A percentile compares a stretch with the other conserved stretches of the same genome.
These are phyloP conservation scores for Takifugu ocellatus DNA, from an alignment of 2,797 vertebrate species.

Conservation along the genomic window DNA sequence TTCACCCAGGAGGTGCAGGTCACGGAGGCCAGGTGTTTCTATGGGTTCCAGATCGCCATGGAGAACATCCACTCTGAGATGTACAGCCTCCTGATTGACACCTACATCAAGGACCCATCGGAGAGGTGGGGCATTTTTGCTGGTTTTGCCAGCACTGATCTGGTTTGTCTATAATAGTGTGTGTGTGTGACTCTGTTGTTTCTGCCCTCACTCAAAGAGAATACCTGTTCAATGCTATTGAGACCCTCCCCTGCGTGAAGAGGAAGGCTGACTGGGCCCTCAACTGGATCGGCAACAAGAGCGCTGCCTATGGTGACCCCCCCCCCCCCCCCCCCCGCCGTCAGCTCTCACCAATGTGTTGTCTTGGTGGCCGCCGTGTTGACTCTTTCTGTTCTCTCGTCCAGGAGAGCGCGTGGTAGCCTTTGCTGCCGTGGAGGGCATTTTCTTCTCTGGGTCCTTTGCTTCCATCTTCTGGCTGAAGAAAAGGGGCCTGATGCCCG, in stretches of 20 bases:
- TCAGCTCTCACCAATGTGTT: no score
- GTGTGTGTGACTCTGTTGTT: constrained; percentile 8
- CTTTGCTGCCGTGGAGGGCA: constrained; percentile 95
- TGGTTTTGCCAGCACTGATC: background rate
- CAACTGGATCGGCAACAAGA: constrained; percentile 91
- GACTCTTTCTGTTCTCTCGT: background rate
- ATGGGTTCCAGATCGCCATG: constrained; percentile 98
- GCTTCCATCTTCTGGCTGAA: constrained; percentile 98
- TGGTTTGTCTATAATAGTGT: background rate
- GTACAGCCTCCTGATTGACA: constrained; percentile 98
- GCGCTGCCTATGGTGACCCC: constrained; percentile 83
- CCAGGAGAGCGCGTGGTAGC: constrained; percentile 91
- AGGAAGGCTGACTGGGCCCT: constrained; percentile 98
- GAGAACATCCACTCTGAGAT: constrained; percentile 99
- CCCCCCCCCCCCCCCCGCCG: background rate
- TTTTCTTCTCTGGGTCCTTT: constrained; percentile 98
- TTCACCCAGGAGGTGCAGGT: constrained; percentile 95
- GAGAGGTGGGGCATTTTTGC: constrained; percentile 69
- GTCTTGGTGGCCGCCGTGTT: background rate
- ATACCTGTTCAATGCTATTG: constrained; percentile 91
- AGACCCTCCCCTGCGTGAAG: constrained; percentile 92
- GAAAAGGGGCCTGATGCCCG: constrained; percentile 96
- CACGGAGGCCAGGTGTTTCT: constrained; percentile 95
- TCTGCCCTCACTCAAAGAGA: constrained; percentile 77
- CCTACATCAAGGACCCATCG: constrained; percentile 88